Conservation (phyloP, 30 jellyfish, hydroid and myxozoan species). For the Cassiopea andromeda region DNA sequence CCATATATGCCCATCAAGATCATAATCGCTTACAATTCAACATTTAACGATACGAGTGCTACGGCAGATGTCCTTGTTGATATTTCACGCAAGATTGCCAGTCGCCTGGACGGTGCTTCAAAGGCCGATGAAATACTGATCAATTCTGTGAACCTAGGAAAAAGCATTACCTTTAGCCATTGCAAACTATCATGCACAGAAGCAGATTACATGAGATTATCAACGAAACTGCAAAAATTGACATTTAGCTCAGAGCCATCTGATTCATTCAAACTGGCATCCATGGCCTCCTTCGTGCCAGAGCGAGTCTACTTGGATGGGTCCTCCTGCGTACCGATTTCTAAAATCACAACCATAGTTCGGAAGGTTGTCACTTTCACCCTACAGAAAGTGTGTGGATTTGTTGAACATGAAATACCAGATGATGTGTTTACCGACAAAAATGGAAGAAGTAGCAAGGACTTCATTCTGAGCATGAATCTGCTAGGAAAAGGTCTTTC, state of each 20-base stretch:
- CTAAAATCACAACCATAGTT: conserved; percentile 40
- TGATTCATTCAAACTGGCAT: conserved; percentile 22
- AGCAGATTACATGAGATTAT: conserved; percentile 11
- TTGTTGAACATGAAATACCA: conserved; percentile 57
- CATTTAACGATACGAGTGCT: conserved; percentile 31
- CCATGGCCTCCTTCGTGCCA: conserved; percentile 23
- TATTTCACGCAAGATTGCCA: conserved; percentile 69
- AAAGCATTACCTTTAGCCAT: conserved; percentile 42
- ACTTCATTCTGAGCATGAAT: conserved; percentile 45
- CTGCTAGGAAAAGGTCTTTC: conserved; percentile 26
- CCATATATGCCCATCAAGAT: conserved; percentile 41
- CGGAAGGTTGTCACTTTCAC: conserved; percentile 39
- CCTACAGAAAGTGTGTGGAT: conserved; percentile 77
- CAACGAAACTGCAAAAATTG: conserved; percentile 35
- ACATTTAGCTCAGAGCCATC: conserved; percentile 41
- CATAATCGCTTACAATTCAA: conserved; percentile 65
- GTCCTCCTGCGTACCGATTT: conserved; percentile 33
- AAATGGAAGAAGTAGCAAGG: conserved; percentile 49
- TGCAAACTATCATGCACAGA: conserved; percentile 55
- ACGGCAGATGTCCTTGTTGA: conserved; percentile 59
- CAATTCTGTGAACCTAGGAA: conserved; percentile 28
- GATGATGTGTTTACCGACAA: conserved; percentile 59
- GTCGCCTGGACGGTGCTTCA: conserved; percentile 39
- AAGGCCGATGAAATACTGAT: conserved; percentile 38
- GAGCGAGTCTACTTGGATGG: conserved; percentile 50